Conservation (phyloP, 2,888 invertebrate genomes). For the Gasteruption jaculator region DNA sequence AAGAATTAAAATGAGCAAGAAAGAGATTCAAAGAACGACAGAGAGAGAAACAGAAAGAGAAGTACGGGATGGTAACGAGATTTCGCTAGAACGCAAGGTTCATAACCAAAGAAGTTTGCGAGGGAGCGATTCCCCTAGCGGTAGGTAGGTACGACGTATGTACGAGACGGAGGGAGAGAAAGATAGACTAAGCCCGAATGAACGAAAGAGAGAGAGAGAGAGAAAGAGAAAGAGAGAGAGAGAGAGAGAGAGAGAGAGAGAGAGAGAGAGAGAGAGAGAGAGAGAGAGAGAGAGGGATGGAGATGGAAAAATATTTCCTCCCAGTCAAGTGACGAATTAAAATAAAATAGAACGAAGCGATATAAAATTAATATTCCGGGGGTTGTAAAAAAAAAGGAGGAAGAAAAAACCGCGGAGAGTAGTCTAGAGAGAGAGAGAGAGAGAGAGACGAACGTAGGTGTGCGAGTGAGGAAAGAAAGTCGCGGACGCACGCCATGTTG, state of each 20-base stretch:
- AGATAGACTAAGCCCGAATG: constrained; percentile 3
- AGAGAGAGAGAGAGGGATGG: neutral
- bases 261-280: constrained; percentile 1
- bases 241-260: neutral
- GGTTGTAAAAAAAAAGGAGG: neutral
- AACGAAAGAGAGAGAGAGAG: neutral
- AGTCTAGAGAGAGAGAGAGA: neutral
- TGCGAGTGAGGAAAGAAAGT: constrained; percentile 3
- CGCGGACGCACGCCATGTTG: constrained; percentile 57
- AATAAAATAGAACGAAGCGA: too few species aligned
- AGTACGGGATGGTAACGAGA: too few species aligned
- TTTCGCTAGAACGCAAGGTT: too few species aligned
- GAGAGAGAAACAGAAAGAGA: too few species aligned
- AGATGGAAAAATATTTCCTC: neutral
- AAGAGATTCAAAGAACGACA: too few species aligned
- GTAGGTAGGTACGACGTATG: too few species aligned
- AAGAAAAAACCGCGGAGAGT: neutral
- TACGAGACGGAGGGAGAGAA: too few species aligned
- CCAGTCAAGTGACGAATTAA: too few species aligned
- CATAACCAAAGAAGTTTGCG: too few species aligned
- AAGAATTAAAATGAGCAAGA: too few species aligned
- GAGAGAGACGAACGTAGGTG: neutral
- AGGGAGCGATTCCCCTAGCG: too few species aligned
- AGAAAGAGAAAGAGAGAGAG: neutral
- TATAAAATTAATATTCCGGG: too few species aligned